Conservation (phyloP, 2,888 invertebrate species). For the Thera obeliscata region DNA sequence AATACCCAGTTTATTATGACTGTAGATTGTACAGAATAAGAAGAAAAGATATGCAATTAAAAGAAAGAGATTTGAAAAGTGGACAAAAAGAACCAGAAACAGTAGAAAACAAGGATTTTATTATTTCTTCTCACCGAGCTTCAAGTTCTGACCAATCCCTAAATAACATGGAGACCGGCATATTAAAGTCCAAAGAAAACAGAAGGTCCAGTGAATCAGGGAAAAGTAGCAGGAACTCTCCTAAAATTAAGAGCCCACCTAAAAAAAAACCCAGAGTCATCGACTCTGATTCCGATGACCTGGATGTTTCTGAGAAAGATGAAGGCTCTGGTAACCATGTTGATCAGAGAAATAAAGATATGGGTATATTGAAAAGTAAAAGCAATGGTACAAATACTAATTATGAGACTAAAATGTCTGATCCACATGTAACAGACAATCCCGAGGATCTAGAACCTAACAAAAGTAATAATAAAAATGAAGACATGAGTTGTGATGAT, state of each 20-base stretch:
- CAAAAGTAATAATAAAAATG: constrained; percentile 31
- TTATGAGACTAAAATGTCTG: constrained; percentile 8
- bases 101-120: neutral
- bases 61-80: neutral
- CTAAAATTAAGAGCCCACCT: constrained; percentile 9
- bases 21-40: constrained; percentile 63
- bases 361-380: constrained; percentile 52
- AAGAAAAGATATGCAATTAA: constrained; percentile 13
- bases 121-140: neutral
- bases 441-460: constrained; percentile 26
- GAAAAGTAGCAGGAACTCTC: constrained; percentile 10
- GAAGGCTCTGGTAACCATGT: constrained; percentile 22
- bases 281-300: constrained; percentile 5
- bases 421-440: constrained; percentile 7
- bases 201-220: constrained; percentile 5
- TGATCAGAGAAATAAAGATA: constrained; percentile 43
- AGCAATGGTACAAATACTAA: constrained; percentile 5
- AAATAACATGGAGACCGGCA: constrained; percentile 6
- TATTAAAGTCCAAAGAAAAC: constrained; percentile 11
- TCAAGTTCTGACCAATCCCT: constrained; percentile 4
- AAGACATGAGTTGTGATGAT: constrained; percentile 20
- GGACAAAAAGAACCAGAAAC: constrained; percentile 6
- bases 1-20: constrained; percentile 71
- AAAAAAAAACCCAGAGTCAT: constrained; percentile 8
- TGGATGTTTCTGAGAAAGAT: constrained; percentile 14